Base-by-base conservation (phyloP, 2,797 vertebrate species). In the Gobionotothen gibberifrons region DNA sequence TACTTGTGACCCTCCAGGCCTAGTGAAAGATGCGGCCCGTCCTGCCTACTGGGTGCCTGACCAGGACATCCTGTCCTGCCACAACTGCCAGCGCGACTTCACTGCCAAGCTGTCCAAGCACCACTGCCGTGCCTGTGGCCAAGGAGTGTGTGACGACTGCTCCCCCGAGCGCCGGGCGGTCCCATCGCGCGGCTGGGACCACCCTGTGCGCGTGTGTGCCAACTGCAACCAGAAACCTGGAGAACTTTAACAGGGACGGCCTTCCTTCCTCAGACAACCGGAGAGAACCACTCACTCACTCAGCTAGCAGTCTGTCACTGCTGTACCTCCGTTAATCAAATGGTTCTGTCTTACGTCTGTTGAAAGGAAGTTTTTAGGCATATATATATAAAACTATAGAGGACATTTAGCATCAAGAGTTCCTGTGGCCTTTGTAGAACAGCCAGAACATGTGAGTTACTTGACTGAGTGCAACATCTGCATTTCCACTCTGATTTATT, bases 31-130 rank as follows among this genome's bases (percentile, higher is more conserved):
- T 1, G 98, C 98, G 0, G 98, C 98, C 55, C 95, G 98, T 82
- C 98, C 98, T 16, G 94, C 97, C 0, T 99, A 99, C 91, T 99
- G 98, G 98, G 97, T 99, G 69, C 98, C 98, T 12, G 98, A 99
- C 90, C 97, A 99, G 32, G 97, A 99, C 88, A 99, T 99, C 87
- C 93, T 96, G 77, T 95, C 95, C 78, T 99, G 98, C 93, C 94
- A 96, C 93, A 95, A 93, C 78, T 99, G 98, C 93, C 96, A 94
- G 80, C 96, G 97, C 36, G 96, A 97, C 81, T 99, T 99, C 94
- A 98, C 94, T 79, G 81, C 97, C 94, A 99, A 97, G 86, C 95
- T 99, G 67, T 98, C 97, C 81, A 99, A 99, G 87, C 98, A 99
- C 89, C 98, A 99, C 94, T 99, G 98, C 85, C 96, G 98, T 29